Base-by-base conservation (phyloP, 2,888 invertebrate species). In the Synergus japonicus region DNA sequence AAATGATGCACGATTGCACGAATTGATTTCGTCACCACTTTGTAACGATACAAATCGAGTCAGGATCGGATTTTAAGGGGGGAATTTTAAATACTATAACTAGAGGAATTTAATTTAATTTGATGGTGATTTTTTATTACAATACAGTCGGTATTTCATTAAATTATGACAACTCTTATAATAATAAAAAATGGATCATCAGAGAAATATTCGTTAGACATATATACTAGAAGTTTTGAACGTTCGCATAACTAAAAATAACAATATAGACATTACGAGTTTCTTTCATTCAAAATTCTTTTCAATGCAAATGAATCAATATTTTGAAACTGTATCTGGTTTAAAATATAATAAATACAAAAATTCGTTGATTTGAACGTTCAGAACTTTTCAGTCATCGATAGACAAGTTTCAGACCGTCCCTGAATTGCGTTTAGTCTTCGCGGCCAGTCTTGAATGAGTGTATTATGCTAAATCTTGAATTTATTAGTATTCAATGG, bases 21-120 rank as follows among this genome's bases (percentile, higher is more conserved):
- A 82, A 82, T 69, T 67, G 77, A 77, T 81, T 81, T 80, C 79
- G 82, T 81, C 81, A 82, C 78, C 82, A 78, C 13, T 65, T 67
- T 44, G 43, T 67, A 67, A 12, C 7, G 44, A 43, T 67, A 44
- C 43, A 46, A 67, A 41, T 67, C 44, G 43, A 44, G 18, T 18
- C 67, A 67, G 67, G 67, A 44, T 18, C 67, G 67, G 22, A 9
- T 10, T 4, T 12, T 46, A 8, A 46, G 18, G 10, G 22, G 7
- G 12, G 22, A 67, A 65, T 54, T n/a, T 7, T 54, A n/a, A 54
- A 54, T 54, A n/a, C n/a, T 4, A 49, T 49, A 29, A 2, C 29
- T 29, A 29, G 29, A 15, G 5, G 13, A 0, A 4, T 49, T 49
- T 4, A 49, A 49, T 29, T 29, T 29, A 29, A 29, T 29, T 29